Base-by-base conservation (phyloP, 2,888 invertebrate genomes). In the Drosophila emarginata region DNA sequence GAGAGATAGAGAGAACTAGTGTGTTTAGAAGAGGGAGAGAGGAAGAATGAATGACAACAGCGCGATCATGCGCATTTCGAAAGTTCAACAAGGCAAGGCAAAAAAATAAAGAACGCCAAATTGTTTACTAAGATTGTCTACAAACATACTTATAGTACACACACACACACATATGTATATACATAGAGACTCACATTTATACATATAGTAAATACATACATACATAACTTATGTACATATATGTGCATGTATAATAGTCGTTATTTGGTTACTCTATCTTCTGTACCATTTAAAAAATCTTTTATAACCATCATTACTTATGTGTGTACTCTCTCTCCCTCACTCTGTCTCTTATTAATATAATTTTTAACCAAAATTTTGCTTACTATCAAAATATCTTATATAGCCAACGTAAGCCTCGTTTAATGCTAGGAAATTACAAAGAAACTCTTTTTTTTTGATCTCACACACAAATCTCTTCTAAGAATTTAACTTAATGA, bases 71-170 rank as follows among this genome's bases (percentile, higher is more conserved):
- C 66, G 66, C 66, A 72, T 80, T 78, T 78, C 67, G 77, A 82
- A 80, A 80, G 80, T 74, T 80, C 66, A 78, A 72, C 78, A 74
- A 77, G 66, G 52, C 66, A 56, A 63, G 40, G 60, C 72, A 62
- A 45, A 45, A 15, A 18, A 40, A 45, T 18, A 45, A 21, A 54
- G 54, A 54, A 54, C 54, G 61, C 53, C 61, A 52, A 37, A 54
- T 54, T 54, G 54, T 54, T 54, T 54, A 54, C 54, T 15, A 28
- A 54, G 54, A 21, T 26, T 14, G 15, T 26, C 50, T 64, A 28
- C 40, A 50, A 45, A 53, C 61, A 32, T 66, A 39, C 18, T 51
- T 9, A 51, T 15, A 21, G 12, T 12, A 23, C 28, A 51, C 18
- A 32, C 32, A 56, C 18, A 36, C 5, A 36, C 12, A 54, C 32